phyloP scores from a whole-genome alignment of 1,140 invertebrate genomes.

The Drosophila takahashii region DNA sequence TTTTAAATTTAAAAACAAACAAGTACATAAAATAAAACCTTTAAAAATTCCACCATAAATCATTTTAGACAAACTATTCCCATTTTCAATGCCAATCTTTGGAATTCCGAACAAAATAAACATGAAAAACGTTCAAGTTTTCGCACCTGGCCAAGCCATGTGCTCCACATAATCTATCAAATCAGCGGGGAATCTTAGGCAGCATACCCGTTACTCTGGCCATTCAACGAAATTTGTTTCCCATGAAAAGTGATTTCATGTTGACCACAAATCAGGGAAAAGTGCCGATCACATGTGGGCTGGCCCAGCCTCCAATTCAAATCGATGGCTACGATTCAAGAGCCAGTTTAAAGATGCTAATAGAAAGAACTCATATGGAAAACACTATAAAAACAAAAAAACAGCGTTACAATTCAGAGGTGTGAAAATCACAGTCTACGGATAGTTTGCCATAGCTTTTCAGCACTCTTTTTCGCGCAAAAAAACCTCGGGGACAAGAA shows the following conservation, averaged over 20 bases:
- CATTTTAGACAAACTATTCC: neutral
- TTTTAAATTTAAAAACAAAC: neutral
- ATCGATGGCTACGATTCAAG: conserved; percentile 1
- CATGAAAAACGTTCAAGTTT: neutral
- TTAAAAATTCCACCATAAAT: neutral
- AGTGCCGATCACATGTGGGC: conserved; percentile 51
- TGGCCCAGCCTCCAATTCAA: conserved; percentile 24
- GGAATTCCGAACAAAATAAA: neutral
- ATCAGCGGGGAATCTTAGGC: conserved; percentile 39
- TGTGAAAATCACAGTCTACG: conserved; percentile 58
- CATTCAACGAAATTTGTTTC: conserved; percentile 40
- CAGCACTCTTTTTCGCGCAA: conserved; percentile 6
- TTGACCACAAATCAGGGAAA: conserved; percentile 66
- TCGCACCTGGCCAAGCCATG: conserved; percentile 18
- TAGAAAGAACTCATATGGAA: conserved; percentile 66
- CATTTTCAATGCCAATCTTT: conserved; percentile 5
- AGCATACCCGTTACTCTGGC: conserved; percentile 22
- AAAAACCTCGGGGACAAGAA: conserved; percentile 67
- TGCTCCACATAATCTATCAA: conserved; percentile 28
- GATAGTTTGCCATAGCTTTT: conserved; percentile 11
- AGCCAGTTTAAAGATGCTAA: conserved; percentile 49
- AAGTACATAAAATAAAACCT: too few species aligned
- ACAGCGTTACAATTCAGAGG: conserved; percentile 69
- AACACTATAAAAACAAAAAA: too few species aligned
- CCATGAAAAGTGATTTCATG: conserved; percentile 67